Evolutionary conservation across 2,888 invertebrate genomes (phyloP).

Genomic region (Chymomyza procnemis): DNA sequence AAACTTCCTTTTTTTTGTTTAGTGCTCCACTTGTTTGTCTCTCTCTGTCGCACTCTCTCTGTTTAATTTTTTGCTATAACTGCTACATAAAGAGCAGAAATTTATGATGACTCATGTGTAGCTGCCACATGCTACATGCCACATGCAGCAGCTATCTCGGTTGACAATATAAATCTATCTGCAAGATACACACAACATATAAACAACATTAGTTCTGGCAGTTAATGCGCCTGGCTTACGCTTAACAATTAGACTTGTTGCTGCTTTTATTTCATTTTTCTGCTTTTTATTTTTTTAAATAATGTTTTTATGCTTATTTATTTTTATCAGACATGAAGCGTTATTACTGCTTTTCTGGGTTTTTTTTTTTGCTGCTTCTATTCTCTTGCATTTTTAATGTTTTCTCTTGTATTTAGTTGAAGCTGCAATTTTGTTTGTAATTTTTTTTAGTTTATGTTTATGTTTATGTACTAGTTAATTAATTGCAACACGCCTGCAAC

Average conservation of each 20-base stretch:
- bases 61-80: too few species aligned
- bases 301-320: slow-evolving; percentile 15
- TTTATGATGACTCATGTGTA: slow-evolving; percentile 4
- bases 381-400: slow-evolving; percentile 28
- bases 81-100: slow-evolving; percentile 20
- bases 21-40: neutral
- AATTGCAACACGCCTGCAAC: slow-evolving; percentile 55
- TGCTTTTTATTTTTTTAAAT: slow-evolving; percentile 18
- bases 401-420: slow-evolving; percentile 15
- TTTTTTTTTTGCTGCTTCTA: slow-evolving; percentile 17
- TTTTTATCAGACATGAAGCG: slow-evolving; percentile 5
- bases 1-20: slow-evolving; percentile 38
- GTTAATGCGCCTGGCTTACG: slow-evolving; percentile 58
- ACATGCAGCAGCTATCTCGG: slow-evolving; percentile 15
- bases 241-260: slow-evolving; percentile 62
- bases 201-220: slow-evolving; percentile 27
- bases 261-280: slow-evolving; percentile 42
- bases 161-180: slow-evolving; percentile 41
- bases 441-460: slow-evolving; percentile 32
- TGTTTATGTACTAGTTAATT: slow-evolving; percentile 59
- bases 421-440: slow-evolving; percentile 11
- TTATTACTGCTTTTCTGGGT: too few species aligned
- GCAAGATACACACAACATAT: slow-evolving; percentile 37
- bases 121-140: neutral
- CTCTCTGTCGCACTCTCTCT: too few species aligned